Evolutionary conservation across 2,888 invertebrate species (phyloP).

Genomic region (Rotaria macrura): DNA sequence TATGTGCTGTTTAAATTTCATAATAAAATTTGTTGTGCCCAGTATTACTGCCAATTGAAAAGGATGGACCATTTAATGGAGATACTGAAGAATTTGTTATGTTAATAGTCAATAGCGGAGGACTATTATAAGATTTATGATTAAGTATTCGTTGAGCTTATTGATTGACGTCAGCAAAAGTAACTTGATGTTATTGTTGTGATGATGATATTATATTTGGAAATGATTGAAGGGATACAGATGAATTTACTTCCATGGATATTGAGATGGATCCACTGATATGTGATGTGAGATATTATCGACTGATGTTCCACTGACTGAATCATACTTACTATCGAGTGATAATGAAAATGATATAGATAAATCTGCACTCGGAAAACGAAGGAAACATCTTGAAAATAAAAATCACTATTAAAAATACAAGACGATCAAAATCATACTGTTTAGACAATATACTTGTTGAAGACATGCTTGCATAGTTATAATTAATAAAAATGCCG

Average conservation of each 20-base stretch:
- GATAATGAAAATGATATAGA: not conserved
- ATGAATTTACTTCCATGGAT: not conserved
- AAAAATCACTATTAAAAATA: not conserved
- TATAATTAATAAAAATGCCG: not conserved
- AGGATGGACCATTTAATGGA: not conserved
- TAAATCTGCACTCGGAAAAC: not conserved
- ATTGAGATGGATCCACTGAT: not conserved
- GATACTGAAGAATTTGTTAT: not conserved
- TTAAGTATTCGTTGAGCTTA: not conserved
- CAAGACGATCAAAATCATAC: not conserved
- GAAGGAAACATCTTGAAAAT: not conserved
- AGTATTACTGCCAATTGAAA: not conserved
- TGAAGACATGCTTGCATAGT: not conserved
- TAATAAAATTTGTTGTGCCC: not conserved
- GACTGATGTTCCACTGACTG: not conserved
- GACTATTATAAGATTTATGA: not conserved
- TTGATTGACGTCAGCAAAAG: not conserved
- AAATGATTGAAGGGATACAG: not conserved
- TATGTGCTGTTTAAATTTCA: not conserved
- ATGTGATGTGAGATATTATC: not conserved
- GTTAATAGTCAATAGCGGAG: not conserved
- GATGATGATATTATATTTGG: not conserved
- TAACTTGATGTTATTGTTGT: not conserved
- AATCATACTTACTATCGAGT: not conserved
- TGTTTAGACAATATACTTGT: not conserved